A percentile compares a stretch with the other conserved stretches of the same genome.
These are phyloP conservation scores for Deilephila elpenor DNA, from an alignment of 2,888 invertebrate genomes.

Conservation along the genomic window DNA sequence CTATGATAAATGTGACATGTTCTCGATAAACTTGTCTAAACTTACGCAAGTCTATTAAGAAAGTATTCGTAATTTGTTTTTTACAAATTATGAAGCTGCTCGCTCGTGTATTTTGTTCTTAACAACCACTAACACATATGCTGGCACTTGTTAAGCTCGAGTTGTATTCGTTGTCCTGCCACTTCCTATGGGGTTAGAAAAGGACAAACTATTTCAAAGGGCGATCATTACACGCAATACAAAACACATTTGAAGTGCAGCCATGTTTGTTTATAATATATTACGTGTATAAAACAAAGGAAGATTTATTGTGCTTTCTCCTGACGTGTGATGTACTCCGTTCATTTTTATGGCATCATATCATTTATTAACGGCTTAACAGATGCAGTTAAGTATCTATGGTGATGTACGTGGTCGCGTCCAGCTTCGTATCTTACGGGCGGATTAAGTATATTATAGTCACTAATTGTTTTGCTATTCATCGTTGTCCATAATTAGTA, in stretches of 20 bases:
- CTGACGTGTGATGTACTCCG: constrained; percentile 65
- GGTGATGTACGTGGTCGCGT: not conserved
- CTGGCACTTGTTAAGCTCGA: constrained; percentile 14
- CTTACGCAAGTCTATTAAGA: constrained; percentile 25
- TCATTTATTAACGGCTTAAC: constrained; percentile 63
- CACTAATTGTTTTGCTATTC: no score
- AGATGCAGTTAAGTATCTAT: constrained; percentile 29
- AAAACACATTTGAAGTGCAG: constrained; percentile 39
- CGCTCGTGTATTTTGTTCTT: constrained; percentile 20
- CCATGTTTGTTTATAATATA: constrained; percentile 49
- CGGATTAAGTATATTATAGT: not conserved
- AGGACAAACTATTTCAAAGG: constrained; percentile 24
- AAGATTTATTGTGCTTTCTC: constrained; percentile 72
- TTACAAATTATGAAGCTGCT: constrained; percentile 21
- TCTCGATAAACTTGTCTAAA: constrained; percentile 25
- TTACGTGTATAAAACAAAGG: constrained; percentile 69
- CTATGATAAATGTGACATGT: constrained; percentile 23
- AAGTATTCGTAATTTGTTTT: constrained; percentile 25
- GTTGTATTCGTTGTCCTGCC: constrained; percentile 8
- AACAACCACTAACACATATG: not conserved
- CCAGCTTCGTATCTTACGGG: not conserved
- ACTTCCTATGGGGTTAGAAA: constrained; percentile 10
- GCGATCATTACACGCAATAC: constrained; percentile 28
- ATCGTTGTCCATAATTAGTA: no score
- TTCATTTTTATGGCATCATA: constrained; percentile 59